Base-by-base conservation (phyloP, 1,140 invertebrate genomes). In the Philopotamus ludificatus region DNA sequence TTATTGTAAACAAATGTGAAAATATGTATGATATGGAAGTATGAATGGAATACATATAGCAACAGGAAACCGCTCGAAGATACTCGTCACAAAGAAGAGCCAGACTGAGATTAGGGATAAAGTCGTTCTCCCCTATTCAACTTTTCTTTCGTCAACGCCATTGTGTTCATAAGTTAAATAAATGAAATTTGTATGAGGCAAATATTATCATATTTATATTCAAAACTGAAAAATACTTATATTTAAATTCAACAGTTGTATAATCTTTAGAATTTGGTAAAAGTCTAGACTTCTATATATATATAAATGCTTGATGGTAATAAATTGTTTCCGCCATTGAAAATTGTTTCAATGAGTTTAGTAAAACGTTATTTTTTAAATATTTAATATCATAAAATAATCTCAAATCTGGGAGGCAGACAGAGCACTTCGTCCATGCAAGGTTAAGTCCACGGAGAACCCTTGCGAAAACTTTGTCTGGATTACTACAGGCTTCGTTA, bases 21-120 rank as follows among this genome's bases (percentile, higher is more conserved):
- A n/a, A n/a, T n/a, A 44, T 15, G 15, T 42, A 58, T 16, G 16
- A 21, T 12, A 58, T 28, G 55, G 34, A 45, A 58, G 20, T 58
- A 58, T n/a, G n/a, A n/a, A n/a, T n/a, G n/a, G n/a, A n/a, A n/a
- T n/a, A 10, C 15, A 26, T 21, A 54, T 54, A 25, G 16, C n/a
- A 42, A 3, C 44, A 42, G 39, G 55, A 21, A 58, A 58, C 55
- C 55, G 26, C 55, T 58, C 21, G 39, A 26, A 58, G 55, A 42
- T 44, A 44, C 42, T 25, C 28, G 42, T 45, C 26, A 23, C 58
- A 34, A 45, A 21, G 58, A 49, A 49, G 22, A 49, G 9, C 58
- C 44, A 26, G 23, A 26, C 58, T 45, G 47, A 45, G 47, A 61
- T 49, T 61, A 61, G 58, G 41, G 45, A 34, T 58, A 26, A 45